Conservation (phyloP, 2,888 invertebrate genomes). For the Acanthosepion lycidas region DNA sequence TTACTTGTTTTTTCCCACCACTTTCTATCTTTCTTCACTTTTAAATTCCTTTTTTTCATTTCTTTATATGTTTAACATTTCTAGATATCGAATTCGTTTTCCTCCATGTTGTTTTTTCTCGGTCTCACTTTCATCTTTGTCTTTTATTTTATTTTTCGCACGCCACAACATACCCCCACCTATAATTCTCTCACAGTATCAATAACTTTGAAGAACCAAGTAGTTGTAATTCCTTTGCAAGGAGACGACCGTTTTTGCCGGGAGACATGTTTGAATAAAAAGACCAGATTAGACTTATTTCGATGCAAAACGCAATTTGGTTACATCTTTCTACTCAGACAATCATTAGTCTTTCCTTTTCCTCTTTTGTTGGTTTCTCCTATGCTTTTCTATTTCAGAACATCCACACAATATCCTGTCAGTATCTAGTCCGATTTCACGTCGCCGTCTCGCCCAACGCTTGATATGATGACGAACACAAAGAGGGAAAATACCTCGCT, state of each 20-base stretch:
- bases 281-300: not conserved
- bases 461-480: not conserved
- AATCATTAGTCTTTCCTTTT: not conserved
- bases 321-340: not conserved
- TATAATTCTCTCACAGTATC: not conserved
- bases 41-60: too few relatives aligned
- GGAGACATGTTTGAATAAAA: not conserved
- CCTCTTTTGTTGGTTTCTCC: not conserved
- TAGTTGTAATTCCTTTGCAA: not conserved
- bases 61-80: too few relatives aligned
- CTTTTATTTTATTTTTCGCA: not conserved
- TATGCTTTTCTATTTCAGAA: not conserved
- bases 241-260: not conserved
- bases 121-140: not conserved
- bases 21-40: too few relatives aligned
- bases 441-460: not conserved
- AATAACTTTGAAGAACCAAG: not conserved
- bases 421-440: not conserved
- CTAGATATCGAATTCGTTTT: too few relatives aligned
- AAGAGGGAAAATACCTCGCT: not conserved
- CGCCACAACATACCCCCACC: not conserved
- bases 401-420: constrained; percentile 33
- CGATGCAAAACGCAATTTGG: not conserved
- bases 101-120: too few relatives aligned
- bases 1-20: too few relatives aligned